phyloP scores from a whole-genome alignment of 2,797 vertebrate genomes.

The Halcyon leucocephala region DNA sequence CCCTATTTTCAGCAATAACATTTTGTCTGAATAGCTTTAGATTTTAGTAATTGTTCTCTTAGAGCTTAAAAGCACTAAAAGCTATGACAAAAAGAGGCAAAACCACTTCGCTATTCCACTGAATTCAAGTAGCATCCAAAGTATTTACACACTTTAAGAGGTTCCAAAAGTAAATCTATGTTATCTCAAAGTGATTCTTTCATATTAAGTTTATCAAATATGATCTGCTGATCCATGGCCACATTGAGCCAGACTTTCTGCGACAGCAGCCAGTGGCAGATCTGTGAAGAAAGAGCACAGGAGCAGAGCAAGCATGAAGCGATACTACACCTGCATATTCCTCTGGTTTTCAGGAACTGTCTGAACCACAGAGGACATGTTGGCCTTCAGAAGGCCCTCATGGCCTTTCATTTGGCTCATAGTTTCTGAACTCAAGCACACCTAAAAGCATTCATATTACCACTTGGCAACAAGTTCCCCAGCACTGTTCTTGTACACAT shows the following conservation, averaged over 20 bases:
- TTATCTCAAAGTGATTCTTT: neutral
- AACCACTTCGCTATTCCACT: neutral
- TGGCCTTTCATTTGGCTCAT: neutral
- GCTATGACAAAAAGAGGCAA: neutral
- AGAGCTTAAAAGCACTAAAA: neutral
- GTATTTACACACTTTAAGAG: neutral
- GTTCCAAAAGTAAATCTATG: neutral
- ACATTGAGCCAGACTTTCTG: neutral
- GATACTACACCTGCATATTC: neutral
- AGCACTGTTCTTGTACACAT: accelerated
- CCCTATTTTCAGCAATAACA: neutral
- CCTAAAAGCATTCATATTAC: neutral
- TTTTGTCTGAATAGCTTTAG: neutral
- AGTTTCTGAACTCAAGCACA: neutral
- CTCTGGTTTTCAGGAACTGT: neutral
- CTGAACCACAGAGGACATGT: neutral
- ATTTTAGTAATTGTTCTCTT: slow-evolving; percentile 19
- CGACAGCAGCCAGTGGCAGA: neutral
- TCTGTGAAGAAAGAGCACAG: neutral
- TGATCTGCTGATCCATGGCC: neutral
- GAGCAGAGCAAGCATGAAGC: neutral
- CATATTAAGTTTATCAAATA: neutral
- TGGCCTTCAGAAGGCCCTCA: neutral
- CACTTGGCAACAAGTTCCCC: accelerated
- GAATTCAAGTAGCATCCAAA: neutral